phyloP scores from a whole-genome alignment of 1,140 invertebrate genomes.

The fruit fly (Drosophila melanogaster) region Release_6_plus_ISO1_MT NT_033779.5:17885001-17885500 shows the following conservation, averaged over 20 bases:
- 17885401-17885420: constrained; percentile 69
- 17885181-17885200: constrained; percentile 30
- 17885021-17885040: constrained; percentile 30
- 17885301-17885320: constrained; percentile 63
- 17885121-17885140: constrained; percentile 50
- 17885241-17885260: background rate
- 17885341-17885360: constrained; percentile 48
- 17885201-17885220: constrained; percentile 56
- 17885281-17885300: constrained; percentile 72
- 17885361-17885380: constrained; percentile 78
- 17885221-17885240: constrained; percentile 62
- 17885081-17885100: constrained; percentile 83
- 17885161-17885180: constrained; percentile 10
- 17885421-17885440: constrained; percentile 24
- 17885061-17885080: constrained; percentile 40
- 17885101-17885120: constrained; percentile 66
- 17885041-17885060: constrained; percentile 52
- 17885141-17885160: constrained; percentile 57
- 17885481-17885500: constrained; percentile 2
- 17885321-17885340: constrained; percentile 55
- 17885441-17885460: constrained; percentile 12
- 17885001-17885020: constrained; percentile 45
- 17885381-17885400: constrained; percentile 46
- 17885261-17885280: constrained; percentile 32
- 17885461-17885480: constrained; percentile 28